Conservation (phyloP, 2,113 vertebrate genomes). For the Burhinus oedicnemus region DNA sequence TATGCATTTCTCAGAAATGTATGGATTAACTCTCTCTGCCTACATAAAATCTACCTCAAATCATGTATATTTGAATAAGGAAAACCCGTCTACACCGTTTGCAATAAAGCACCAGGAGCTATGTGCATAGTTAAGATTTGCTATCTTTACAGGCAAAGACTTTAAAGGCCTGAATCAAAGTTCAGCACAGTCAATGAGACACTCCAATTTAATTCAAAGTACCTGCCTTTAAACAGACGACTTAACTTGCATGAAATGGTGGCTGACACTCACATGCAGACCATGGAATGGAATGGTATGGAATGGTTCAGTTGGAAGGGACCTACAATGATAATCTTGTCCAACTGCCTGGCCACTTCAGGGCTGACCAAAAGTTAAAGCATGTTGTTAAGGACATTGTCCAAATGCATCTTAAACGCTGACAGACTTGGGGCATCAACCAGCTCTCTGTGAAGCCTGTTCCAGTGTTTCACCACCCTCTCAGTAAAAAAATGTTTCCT, state of each 20-base stretch:
- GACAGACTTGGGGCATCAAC: background rate
- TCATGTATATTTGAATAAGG: background rate
- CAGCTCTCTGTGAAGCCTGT: background rate
- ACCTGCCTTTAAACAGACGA: background rate
- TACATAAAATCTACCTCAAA: background rate
- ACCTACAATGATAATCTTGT: background rate
- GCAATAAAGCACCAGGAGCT: background rate
- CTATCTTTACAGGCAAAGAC: background rate
- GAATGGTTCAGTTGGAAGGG: background rate
- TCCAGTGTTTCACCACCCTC: background rate
- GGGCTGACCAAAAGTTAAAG: background rate
- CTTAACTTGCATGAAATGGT: background rate
- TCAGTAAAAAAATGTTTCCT: background rate
- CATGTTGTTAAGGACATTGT: background rate
- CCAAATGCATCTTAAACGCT: background rate
- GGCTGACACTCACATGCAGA: background rate
- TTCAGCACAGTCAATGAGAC: background rate
- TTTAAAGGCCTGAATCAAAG: slow-evolving; percentile 2
- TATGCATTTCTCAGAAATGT: background rate
- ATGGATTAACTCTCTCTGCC: background rate
- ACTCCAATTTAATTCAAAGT: background rate
- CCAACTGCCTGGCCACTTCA: background rate
- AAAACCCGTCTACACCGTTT: background rate
- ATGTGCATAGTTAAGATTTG: background rate
- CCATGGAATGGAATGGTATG: background rate